Evolutionary conservation across 2,797 vertebrate species (phyloP), one percentile per base, ranked within the genome.

Genomic region (Acanthopagrus latus): DNA sequence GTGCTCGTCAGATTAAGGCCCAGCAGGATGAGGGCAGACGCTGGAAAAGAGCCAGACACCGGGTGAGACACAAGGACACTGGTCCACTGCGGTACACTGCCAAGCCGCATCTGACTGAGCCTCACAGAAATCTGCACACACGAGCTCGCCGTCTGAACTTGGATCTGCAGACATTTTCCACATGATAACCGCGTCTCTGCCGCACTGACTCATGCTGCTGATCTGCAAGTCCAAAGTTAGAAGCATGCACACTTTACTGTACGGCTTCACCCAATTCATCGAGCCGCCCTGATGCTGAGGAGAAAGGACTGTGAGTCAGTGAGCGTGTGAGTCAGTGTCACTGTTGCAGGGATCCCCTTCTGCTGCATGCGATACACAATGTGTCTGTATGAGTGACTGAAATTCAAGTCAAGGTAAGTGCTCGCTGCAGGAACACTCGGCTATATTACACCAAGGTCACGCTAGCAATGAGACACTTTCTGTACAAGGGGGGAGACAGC

Each of bases 1-100:
- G 21, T 59, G 76, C 47, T 83, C 4, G 0, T 88, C 84, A 81
- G 85, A 88, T 78, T 78, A 88, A 85, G 64, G 48, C 78, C 83
- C 87, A 82, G 83, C 78, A 80, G 86, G 86, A 83, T 64, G 76
- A 86, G 74, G 76, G 80, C 74, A 88, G 85, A 84, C 11, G 56
- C 82, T 92, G 93, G 92, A 93, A 80, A 72, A 44, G 38, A 89
- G 92, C 94, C 94, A 94, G 82, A 83, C 74, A 69, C 80, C 80
- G 86, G 86, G 87, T 91, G 84, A 89, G 86, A 71, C 78, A 84
- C 91, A 94, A 94, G 93, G 91, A 93, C 92, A 93, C 82, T 23
- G 75, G 85, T 71, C 83, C 86, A 90, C 89, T 93, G 92, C 88
- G 50, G 92, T 85, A 83, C 38, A 52, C 74, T 83, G 86, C 82